Base-by-base conservation (phyloP, 1,140 invertebrate genomes). In the Drosophila parvula region DNA sequence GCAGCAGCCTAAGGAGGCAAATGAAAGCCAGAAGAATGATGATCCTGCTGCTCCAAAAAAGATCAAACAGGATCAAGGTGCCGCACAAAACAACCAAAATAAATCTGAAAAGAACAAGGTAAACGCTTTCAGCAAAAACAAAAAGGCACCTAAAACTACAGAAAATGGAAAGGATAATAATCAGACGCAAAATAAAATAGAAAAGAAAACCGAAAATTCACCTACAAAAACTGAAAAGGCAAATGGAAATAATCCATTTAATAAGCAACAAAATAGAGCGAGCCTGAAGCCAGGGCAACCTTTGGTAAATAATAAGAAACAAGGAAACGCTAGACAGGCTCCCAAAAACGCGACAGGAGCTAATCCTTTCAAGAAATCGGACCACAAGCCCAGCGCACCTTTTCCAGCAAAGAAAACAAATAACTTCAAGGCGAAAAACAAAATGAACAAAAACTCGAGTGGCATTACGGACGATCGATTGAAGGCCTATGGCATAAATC, bases 401-500 rank as follows among this genome's bases (percentile, higher is more conserved):
- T 58, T 67, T n/a, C 44, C 75, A 11, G 30, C 74, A 22, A 81
- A 64, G 43, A 67, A 76, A 44, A 69, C 63, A 5, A 65, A 58
- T 10, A 74, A 74, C 40, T 86, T 82, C 4, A 86, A 85, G 16
- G 48, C 79, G n/a, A 89, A 80, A 36, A 55, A 62, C 11, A 81
- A 71, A 16, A 16, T 58, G 8, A 76, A 59, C 36, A 68, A 64
- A 0, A 75, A 62, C 43, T 40, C 63, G 2, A 77, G 63, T 51
- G 85, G 85, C 44, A 76, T 92, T 12, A 90, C 78, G 50, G 95
- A 97, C 92, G 95, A 96, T 67, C 94, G 98, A 71, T 92, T 99
- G 1, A 94, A 95, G 90, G 97, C 97, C 0, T 99, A 97, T 92
- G 98, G 97, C 65, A 95, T 98, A 44, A 98, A 98, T 94, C 97